Conservation (phyloP, 1,140 invertebrate species). For the Aplysia californica region DNA sequence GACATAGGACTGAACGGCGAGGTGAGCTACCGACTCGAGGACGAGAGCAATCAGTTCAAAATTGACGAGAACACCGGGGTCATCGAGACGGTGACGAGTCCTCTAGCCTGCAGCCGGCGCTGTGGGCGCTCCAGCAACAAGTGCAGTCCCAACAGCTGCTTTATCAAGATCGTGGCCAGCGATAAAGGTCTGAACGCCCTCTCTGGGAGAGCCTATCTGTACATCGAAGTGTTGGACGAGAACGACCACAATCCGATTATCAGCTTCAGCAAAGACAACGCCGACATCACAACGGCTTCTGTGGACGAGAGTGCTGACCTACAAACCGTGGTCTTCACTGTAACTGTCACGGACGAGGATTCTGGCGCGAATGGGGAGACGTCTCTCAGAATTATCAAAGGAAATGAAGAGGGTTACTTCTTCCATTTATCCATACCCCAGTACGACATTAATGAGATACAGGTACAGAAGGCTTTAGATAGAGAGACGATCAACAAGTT, state of each 20-base stretch:
- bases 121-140: conserved; percentile 32
- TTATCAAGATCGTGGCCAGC: conserved; percentile 92
- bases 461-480: conserved; percentile 79
- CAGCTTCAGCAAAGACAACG: conserved; percentile 83
- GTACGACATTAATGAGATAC: conserved; percentile 37
- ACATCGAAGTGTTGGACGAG: conserved; percentile 88
- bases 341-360: conserved; percentile 92
- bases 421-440: conserved; percentile 80
- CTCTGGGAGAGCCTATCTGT: conserved; percentile 93
- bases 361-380: conserved; percentile 91
- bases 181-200: conserved; percentile 92
- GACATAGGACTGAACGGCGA: conserved; percentile 60
- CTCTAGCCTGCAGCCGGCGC: conserved; percentile 40
- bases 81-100: conserved; percentile 47
- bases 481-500: conserved; percentile 89
- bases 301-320: conserved; percentile 92
- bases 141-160: conserved; percentile 72
- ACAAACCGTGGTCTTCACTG: conserved; percentile 87
- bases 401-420: conserved; percentile 93
- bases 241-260: conserved; percentile 96
- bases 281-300: conserved; percentile 83
- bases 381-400: conserved; percentile 78
- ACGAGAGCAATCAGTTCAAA: conserved; percentile 49
- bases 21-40: conserved; percentile 79
- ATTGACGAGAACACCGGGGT: conserved; percentile 57